These are phyloP conservation scores for Tipula confusa DNA, from an alignment of 2,888 invertebrate genomes.

Conservation along the genomic window DNA sequence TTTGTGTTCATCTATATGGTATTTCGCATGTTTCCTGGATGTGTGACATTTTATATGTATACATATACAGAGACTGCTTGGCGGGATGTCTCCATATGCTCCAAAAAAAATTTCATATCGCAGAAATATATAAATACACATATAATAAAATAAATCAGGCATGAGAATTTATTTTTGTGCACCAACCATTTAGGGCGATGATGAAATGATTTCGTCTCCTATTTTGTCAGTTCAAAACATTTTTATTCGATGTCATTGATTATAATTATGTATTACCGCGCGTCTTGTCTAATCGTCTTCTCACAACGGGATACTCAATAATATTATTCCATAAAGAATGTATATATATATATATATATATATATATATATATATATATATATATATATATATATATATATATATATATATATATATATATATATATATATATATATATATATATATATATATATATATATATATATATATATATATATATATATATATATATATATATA, in stretches of 20 bases:
- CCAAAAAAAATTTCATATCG: background rate
- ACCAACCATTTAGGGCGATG: background rate
- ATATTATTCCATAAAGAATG: background rate
- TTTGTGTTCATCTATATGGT: background rate
- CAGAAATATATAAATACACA: background rate
- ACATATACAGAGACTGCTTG: background rate
- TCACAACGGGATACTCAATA: background rate
- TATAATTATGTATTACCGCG: background rate
- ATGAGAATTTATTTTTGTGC: background rate
- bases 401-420: too few species aligned
- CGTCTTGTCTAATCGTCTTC: background rate
- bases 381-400: too few species aligned
- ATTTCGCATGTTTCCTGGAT: background rate
- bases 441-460: too few species aligned
- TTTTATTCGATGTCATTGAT: background rate
- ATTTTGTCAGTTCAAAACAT: background rate
- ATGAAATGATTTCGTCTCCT: constrained; percentile 25
- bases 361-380: too few species aligned
- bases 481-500: too few species aligned
- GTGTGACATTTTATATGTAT: background rate
- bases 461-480: too few species aligned
- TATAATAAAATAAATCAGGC: background rate
- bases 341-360: too few species aligned
- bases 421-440: too few species aligned
- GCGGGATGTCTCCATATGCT: background rate